Base-by-base conservation (phyloP, 2,113 vertebrate genomes). In the Bothrops jararaca region DNA sequence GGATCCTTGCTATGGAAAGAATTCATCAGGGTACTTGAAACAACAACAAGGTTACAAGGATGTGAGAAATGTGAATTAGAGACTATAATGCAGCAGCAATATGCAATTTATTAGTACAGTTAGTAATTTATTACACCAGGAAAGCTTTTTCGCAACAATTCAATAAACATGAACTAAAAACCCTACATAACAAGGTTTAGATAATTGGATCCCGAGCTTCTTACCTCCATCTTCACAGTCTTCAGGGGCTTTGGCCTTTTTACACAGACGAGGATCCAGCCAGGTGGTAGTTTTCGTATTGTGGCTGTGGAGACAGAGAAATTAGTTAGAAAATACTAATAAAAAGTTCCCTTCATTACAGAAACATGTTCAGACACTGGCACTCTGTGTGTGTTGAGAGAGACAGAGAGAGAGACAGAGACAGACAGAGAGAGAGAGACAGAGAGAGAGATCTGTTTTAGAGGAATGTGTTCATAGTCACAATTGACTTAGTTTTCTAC, bases 221-320 rank as follows among this genome's bases (percentile, higher is more conserved):
- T 98, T 94, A 99, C 99, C 99, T 98, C 99, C 99, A 95, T 99
- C 99, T 93, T 99, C 98, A 96, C 99, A 99, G 90, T 99, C 99
- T 97, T 99, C 99, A 0, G 99, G 98, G 89, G 99, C 98, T 97
- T 99, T 99, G 92, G 99, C 98, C 98, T 99, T 99, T 97, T 98
- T 99, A 94, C 99, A 99, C n/a, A 99, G 98, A 29, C 99, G 98
- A 2, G 99, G 99, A 96, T 99, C 99, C 95, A 99, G 97, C 99
- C 99, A 99, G 3, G 99, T 99, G 9, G 99, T 99, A 56, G 99
- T 99, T 97, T 99, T 99, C 93, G 98, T 98, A 97, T 99, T 99
- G 93, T 99, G 99, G 95, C 99, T 99, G 94, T 24, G 95, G 97
- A 97, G 42, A 97, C 94, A 97, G 94, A 18, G 53, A 0, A 89